Percentiles rank a stretch among this genome's conserved stretches.
phyloP scores from a whole-genome alignment of 1,140 invertebrate species.

The Chymomyza costata region DNA sequence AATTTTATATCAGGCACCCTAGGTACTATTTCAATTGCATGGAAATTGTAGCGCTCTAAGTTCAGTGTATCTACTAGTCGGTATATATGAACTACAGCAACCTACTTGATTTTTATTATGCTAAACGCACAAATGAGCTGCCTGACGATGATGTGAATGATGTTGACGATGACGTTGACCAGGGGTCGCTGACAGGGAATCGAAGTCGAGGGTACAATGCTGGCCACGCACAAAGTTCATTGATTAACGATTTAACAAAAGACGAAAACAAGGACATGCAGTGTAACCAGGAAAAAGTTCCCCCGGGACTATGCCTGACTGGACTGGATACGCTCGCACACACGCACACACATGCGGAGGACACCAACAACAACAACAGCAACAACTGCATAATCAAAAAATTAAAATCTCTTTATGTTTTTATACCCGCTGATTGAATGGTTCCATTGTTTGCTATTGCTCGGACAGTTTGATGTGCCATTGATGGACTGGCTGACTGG shows the following conservation, averaged over 20 bases:
- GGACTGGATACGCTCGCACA: constrained; percentile 37
- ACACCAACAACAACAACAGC: constrained; percentile 2
- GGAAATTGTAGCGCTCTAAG: neutral
- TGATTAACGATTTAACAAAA: constrained; percentile 71
- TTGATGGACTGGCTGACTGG: constrained; percentile 50
- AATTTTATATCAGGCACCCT: no score
- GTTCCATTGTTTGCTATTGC: constrained; percentile 69
- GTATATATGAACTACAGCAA: no score
- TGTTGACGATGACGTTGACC: constrained; percentile 38
- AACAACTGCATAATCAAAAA: constrained; percentile 67
- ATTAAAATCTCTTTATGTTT: constrained; percentile 75
- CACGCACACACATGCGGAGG: constrained; percentile 7
- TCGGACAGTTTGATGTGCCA: constrained; percentile 65
- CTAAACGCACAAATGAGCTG: constrained; percentile 64
- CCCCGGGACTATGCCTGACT: constrained; percentile 24
- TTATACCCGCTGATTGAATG: constrained; percentile 73
- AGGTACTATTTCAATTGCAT: no score
- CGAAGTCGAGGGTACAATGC: constrained; percentile 11
- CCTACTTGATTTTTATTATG: constrained; percentile 57
- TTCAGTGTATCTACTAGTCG: no score
- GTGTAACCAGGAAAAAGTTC: constrained; percentile 21
- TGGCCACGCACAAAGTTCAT: constrained; percentile 57
- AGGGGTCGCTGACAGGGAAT: constrained; percentile 35
- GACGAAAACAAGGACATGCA: constrained; percentile 8
- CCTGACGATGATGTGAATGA: neutral